Percentiles rank a stretch among this genome's conserved stretches.
phyloP scores from a whole-genome alignment of 2,797 vertebrate genomes.

The Enteromius radiatus region DNA sequence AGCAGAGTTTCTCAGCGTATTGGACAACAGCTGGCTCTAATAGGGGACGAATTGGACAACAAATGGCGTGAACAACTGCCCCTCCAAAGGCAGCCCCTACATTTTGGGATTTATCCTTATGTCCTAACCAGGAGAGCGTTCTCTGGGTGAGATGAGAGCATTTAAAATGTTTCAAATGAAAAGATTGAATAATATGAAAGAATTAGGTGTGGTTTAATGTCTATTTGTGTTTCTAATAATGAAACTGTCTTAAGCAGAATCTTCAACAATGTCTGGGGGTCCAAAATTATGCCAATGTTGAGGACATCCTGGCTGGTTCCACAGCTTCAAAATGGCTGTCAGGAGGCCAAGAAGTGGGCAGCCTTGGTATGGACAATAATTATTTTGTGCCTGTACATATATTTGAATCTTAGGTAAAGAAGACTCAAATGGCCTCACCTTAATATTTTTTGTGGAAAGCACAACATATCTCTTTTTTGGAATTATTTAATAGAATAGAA shows the following conservation, averaged over 20 bases:
- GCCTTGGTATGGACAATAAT: conserved; percentile 68
- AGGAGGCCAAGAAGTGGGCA: conserved; percentile 64
- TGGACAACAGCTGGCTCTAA: conserved; percentile 85
- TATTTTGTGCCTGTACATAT: neutral
- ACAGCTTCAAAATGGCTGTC: conserved; percentile 53
- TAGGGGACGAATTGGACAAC: conserved; percentile 85
- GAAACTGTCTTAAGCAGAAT: conserved; percentile 62
- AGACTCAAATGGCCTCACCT: neutral
- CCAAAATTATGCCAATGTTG: conserved; percentile 59
- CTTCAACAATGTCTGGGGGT: conserved; percentile 59
- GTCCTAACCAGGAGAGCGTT: conserved; percentile 66
- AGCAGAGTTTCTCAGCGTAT: conserved; percentile 72
- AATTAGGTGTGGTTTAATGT: neutral
- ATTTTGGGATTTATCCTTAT: conserved; percentile 66
- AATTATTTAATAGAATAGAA: no score
- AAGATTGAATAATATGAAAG: neutral
- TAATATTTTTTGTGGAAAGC: neutral
- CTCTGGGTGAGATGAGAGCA: conserved; percentile 64
- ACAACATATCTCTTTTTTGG: neutral
- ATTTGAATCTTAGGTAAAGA: neutral
- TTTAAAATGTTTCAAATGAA: neutral
- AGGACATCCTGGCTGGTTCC: conserved; percentile 68
- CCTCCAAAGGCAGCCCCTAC: conserved; percentile 52
- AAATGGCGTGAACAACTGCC: conserved; percentile 62
- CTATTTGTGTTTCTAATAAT: conserved; percentile 16